phyloP scores from a whole-genome alignment of 2,888 invertebrate species.

The Drosophila aldrichi region DNA sequence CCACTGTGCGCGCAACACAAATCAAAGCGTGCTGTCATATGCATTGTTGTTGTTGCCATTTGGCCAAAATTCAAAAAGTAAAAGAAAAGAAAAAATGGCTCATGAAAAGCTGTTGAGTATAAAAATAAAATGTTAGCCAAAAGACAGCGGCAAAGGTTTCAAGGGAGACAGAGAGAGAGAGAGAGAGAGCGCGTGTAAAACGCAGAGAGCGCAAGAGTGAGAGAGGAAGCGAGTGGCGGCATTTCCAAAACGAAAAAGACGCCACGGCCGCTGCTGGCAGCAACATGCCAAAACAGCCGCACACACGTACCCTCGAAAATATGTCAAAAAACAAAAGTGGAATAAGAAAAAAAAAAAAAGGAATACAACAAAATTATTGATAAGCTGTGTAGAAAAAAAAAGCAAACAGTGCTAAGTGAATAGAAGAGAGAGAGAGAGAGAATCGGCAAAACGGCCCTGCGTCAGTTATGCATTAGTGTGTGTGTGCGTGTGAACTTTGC shows the following conservation, averaged over 20 bases:
- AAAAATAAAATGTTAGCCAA: conserved; percentile 71
- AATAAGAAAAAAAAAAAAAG: conserved; percentile 17
- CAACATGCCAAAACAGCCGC: conserved; percentile 62
- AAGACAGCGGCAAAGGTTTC: conserved; percentile 40
- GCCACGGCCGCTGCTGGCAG: conserved; percentile 39
- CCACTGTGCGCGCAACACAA: conserved; percentile 32
- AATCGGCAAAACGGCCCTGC: conserved; percentile 33
- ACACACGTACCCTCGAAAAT: conserved; percentile 38
- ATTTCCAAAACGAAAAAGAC: conserved; percentile 44
- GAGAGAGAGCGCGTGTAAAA: conserved; percentile 8
- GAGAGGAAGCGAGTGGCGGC: conserved; percentile 22
- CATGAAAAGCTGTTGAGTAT: conserved; percentile 62
- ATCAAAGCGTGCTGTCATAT: conserved; percentile 46
- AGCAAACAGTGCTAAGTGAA: conserved; percentile 30
- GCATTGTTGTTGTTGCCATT: conserved; percentile 58
- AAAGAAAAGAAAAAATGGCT: conserved; percentile 61
- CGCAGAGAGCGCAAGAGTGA: conserved; percentile 1
- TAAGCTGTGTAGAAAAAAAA: conserved; percentile 47
- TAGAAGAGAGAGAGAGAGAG: conserved; percentile 17
- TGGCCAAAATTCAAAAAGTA: conserved; percentile 74
- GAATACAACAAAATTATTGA: conserved; percentile 62
- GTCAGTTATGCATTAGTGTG: neutral
- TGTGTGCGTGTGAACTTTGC: conserved; percentile 66
- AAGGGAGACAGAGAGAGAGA: conserved; percentile 18
- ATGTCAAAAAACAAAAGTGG: conserved; percentile 22